Base-by-base conservation (phyloP, 2,797 vertebrate species). In the Gymnocypris eckloni region DNA sequence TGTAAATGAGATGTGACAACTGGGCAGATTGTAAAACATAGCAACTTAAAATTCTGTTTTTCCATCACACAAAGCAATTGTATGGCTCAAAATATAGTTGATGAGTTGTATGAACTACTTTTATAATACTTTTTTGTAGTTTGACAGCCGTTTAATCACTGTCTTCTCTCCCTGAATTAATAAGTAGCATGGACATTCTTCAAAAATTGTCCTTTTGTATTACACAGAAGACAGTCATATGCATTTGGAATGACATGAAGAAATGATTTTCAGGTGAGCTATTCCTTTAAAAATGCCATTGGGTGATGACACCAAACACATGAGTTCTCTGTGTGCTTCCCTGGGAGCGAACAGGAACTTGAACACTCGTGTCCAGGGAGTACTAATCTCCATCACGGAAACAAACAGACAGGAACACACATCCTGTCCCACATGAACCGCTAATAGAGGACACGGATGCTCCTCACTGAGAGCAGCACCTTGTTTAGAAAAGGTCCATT, bases 371-470 rank as follows among this genome's bases (percentile, higher is more conserved):
- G 69, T 79, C 86, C 50, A 66, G 86, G 59, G 82, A 75, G 13
- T 54, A 72, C 69, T 4, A n/a, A 18, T 75, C 69, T 54, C 50
- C 45, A 54, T 79, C 70, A 73, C 69, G 56, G 81, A 37, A 33
- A 86, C 85, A 54, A 82, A 78, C 79, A 83, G 50, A 83, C 33
- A 67, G n/a, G 64, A 73, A 79, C 56, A 80, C 22, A 45, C 66
- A 61, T 80, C 33, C 45, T 33, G 33, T 79, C 52, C 76, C 81
- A 73, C 25, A 41, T 76, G 79, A 86, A 81, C 33, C 1, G 22
- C 33, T 76, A 37, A 61, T 10, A 54, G 75, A 79, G 54, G 45
- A 78, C 28, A 72, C 2, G 1, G 64, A 81, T 48, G 39, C 18
- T 56, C 50, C 2, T 50, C 22, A 1, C 20, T 33, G n/a, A 54